phyloP scores from a whole-genome alignment of 2,888 invertebrate species.

The Boloria selene region DNA sequence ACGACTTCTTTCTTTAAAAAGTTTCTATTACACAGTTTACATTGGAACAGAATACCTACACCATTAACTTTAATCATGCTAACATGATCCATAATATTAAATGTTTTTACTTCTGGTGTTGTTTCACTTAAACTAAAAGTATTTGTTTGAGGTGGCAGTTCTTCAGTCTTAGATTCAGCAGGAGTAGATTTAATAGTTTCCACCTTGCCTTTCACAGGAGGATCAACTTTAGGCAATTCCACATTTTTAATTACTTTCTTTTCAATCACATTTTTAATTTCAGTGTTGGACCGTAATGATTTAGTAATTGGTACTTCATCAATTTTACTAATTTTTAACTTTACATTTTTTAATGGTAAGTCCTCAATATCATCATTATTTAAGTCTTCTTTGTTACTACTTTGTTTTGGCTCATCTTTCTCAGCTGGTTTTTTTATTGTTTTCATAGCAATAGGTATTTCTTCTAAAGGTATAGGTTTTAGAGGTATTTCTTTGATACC shows the following conservation, averaged over 20 bases:
- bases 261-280: constrained; percentile 34
- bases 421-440: constrained; percentile 9
- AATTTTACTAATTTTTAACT: constrained; percentile 43
- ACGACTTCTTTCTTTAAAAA: constrained; percentile 72
- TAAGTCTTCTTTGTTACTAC: background rate
- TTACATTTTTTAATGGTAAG: constrained; percentile 47
- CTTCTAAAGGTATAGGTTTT: constrained; percentile 43
- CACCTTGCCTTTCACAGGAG: background rate
- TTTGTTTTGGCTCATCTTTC: constrained; percentile 17
- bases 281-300: constrained; percentile 33
- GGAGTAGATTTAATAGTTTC: constrained; percentile 24
- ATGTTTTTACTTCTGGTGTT: constrained; percentile 44
- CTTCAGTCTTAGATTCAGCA: constrained; percentile 31
- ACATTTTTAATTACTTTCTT: constrained; percentile 20
- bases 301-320: constrained; percentile 42
- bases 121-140: constrained; percentile 33
- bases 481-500: constrained; percentile 62
- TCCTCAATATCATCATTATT: background rate
- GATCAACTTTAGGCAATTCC: background rate
- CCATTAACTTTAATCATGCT: constrained; percentile 74
- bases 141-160: constrained; percentile 37
- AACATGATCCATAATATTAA: constrained; percentile 74
- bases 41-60: constrained; percentile 73
- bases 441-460: constrained; percentile 32
- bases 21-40: constrained; percentile 73